A percentile compares a stretch with the other conserved stretches of the same genome.
Conservation (phyloP, 1,140 invertebrate species). For the Tetramorium alpestre region DNA sequence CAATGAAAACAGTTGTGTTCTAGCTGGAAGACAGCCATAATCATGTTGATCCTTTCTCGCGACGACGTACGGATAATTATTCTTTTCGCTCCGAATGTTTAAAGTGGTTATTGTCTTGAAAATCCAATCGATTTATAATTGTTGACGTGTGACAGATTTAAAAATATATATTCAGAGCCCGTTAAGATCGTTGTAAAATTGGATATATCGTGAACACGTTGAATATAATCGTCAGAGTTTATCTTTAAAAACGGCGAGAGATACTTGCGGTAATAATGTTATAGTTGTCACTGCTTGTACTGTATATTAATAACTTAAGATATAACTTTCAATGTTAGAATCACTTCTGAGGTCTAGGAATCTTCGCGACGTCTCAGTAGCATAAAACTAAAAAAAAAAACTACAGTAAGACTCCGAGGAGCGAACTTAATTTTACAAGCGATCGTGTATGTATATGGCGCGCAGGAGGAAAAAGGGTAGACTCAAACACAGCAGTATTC, state of each 20-base stretch:
- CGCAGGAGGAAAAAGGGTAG: neutral
- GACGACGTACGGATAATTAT: too few species aligned
- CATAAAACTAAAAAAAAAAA: conserved; percentile 36
- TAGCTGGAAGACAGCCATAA: neutral
- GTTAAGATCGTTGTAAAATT: conserved; percentile 43
- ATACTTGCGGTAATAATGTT: conserved; percentile 29
- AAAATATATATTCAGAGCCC: conserved; percentile 24
- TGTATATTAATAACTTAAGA: conserved; percentile 37
- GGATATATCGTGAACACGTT: conserved; percentile 29
- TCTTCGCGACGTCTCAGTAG: conserved; percentile 1
- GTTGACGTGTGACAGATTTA: conserved; percentile 28
- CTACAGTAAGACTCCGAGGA: neutral
- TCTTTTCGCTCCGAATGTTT: conserved; percentile 10
- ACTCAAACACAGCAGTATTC: conserved; percentile 42
- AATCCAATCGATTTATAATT: conserved; percentile 44
- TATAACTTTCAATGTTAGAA: conserved; percentile 43
- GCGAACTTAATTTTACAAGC: conserved; percentile 41
- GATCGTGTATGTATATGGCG: neutral
- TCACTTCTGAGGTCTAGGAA: conserved; percentile 4
- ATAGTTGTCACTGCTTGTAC: conserved; percentile 41
- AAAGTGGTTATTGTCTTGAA: conserved; percentile 9
- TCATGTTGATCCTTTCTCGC: neutral
- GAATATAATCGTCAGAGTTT: conserved; percentile 29
- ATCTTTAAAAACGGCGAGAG: neutral
- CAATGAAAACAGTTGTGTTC: too few species aligned